Conservation (phyloP, 2,113 vertebrate species). For the Columba livia region DNA sequence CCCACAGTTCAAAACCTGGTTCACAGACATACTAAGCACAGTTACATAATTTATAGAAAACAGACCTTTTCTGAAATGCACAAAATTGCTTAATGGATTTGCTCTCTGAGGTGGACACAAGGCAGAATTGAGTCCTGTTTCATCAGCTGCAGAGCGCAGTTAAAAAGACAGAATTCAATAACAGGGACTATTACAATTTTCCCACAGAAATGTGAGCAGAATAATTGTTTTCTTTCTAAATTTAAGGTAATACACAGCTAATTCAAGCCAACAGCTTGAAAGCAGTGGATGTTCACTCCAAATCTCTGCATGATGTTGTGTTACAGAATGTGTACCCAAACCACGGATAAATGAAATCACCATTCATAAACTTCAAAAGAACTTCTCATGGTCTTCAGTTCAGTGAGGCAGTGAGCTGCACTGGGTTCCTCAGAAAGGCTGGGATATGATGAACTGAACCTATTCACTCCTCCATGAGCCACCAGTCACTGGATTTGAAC, state of each 20-base stretch:
- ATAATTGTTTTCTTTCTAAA: not conserved
- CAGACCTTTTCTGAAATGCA: constrained; percentile 35
- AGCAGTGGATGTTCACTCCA: not conserved
- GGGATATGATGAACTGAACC: not conserved
- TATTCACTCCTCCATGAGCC: not conserved
- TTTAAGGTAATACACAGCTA: not conserved
- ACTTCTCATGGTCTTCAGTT: not conserved
- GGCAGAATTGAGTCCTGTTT: not conserved
- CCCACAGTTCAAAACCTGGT: not conserved
- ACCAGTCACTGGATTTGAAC: not conserved
- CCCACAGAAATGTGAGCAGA: not conserved
- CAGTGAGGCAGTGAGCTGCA: not conserved
- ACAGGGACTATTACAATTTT: not conserved
- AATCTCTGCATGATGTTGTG: not conserved
- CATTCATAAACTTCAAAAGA: not conserved
- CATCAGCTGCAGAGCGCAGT: not conserved
- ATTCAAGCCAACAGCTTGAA: not conserved
- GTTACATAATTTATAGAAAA: constrained; percentile 49
- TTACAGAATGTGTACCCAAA: not conserved
- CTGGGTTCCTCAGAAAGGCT: not conserved
- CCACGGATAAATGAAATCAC: not conserved
- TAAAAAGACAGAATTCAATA: not conserved
- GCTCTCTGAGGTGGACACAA: constrained; percentile 28
- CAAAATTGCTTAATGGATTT: constrained; percentile 60
- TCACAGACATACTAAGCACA: not conserved